A percentile compares a stretch with the other conserved stretches of the same genome.
Conservation (phyloP, 2,797 vertebrate species). For the Gymnoscopelus braueri region DNA sequence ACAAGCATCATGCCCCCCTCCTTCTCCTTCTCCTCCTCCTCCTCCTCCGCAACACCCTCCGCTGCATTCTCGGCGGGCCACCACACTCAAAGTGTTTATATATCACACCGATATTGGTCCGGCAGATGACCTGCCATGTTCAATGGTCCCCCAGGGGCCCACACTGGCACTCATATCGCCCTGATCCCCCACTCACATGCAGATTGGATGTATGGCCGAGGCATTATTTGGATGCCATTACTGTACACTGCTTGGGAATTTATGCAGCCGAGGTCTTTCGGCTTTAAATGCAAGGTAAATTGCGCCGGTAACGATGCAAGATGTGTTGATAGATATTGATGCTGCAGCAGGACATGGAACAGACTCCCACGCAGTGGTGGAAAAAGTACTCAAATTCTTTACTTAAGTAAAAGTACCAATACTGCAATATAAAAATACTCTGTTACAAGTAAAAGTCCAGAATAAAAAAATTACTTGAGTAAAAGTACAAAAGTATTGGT, state of each 20-base stretch:
- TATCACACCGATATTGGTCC: conserved; percentile 55
- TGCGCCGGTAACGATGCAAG: conserved; percentile 34
- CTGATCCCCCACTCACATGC: conserved; percentile 45
- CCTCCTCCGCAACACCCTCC: conserved; percentile 11
- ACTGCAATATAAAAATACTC: no score
- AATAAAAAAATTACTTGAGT: no score
- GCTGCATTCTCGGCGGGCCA: conserved; percentile 37
- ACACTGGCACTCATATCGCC: conserved; percentile 61
- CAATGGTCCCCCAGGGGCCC: conserved; percentile 41
- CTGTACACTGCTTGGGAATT: conserved; percentile 41
- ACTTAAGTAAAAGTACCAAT: no score
- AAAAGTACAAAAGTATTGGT: no score
- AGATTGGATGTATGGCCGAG: conserved; percentile 54
- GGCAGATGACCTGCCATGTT: conserved; percentile 68
- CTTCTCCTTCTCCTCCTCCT: no score
- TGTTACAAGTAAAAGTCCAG: no score
- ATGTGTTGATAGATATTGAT: conserved; percentile 27
- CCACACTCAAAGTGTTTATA: conserved; percentile 35
- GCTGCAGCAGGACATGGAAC: conserved; percentile 24
- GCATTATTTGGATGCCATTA: conserved; percentile 46
- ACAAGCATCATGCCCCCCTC: conserved; percentile 35
- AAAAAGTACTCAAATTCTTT: no score
- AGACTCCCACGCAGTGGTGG: no score
- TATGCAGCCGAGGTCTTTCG: conserved; percentile 12
- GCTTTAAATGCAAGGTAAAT: conserved; percentile 39